These are phyloP conservation scores for Bhutanitis thaidina DNA, from an alignment of 2,888 invertebrate species.

Conservation along the genomic window DNA sequence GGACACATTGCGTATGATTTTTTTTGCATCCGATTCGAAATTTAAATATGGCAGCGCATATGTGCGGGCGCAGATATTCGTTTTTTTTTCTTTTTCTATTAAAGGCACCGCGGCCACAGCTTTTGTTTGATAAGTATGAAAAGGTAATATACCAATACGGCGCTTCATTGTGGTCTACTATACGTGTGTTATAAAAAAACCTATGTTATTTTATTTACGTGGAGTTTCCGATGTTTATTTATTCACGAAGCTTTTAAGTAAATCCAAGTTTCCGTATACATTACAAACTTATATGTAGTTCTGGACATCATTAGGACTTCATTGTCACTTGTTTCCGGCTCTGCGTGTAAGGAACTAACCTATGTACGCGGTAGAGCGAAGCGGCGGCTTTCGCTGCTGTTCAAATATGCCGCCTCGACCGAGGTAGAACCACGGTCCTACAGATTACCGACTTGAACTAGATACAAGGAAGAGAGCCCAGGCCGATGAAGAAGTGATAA, in stretches of 20 bases:
- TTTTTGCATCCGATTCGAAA: slow-evolving; percentile 77
- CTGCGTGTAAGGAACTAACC: too few species aligned
- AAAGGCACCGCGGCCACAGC: slow-evolving; percentile 41
- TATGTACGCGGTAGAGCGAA: too few species aligned
- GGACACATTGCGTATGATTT: slow-evolving; percentile 71
- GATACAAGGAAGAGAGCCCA: too few species aligned
- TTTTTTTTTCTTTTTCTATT: slow-evolving; percentile 43
- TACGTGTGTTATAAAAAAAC: neutral
- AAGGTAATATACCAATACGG: slow-evolving; percentile 32
- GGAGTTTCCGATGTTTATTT: neutral
- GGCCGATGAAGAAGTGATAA: too few species aligned
- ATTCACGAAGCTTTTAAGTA: neutral
- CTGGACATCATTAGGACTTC: too few species aligned
- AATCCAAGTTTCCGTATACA: neutral
- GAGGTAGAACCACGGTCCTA: too few species aligned
- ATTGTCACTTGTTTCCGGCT: too few species aligned
- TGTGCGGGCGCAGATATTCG: slow-evolving; percentile 56
- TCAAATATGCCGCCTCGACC: too few species aligned
- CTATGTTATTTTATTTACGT: too few species aligned
- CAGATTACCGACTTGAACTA: too few species aligned
- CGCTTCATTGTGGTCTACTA: slow-evolving; percentile 3
- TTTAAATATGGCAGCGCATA: slow-evolving; percentile 67
- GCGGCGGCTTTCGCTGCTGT: too few species aligned
- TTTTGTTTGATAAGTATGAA: slow-evolving; percentile 34
- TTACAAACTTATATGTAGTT: too few species aligned